Base-by-base conservation (phyloP, 2,113 vertebrate species). In the Pterocles orientalis region DNA sequence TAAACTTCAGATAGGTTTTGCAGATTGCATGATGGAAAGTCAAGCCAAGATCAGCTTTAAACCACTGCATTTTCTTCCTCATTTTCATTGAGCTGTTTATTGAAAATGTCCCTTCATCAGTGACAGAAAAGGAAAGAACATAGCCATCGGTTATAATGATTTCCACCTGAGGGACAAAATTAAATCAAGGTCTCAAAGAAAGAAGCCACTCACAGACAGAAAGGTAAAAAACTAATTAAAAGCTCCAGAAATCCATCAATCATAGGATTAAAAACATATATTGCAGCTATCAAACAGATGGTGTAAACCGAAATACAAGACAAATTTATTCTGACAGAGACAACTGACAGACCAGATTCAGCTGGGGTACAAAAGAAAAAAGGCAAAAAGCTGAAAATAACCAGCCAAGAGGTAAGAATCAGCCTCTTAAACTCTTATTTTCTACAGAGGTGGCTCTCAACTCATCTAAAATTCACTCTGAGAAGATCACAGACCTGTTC, bases 201-300 rank as follows among this genome's bases (percentile, higher is more conserved):
- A 83, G 7, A 6, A 86, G n/a, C 12, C 73, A 34, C 31, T 90
- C 41, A 21, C 21, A 94, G 62, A 80, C 18, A 73, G 43, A 92
- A 86, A 81, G 77, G 76, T 91, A 86, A 78, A 92, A 94, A 78
- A 21, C 47, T 41, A 82, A 95, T 91, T 53, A 79, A 91, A 71
- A 91, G 64, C 39, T 94, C 86, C 88, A 95, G 57, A 78, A 94
- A 92, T 60, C 92, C 51, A 95, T 94, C 94, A 92, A 75, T 94
- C 89, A 64, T 33, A 43, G 33, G 45, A 91, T 64, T 68, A 86
- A 86, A 95, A 88, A 62, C 60, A 78, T 86, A 66, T 4, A 95
- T 18, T 78, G 60, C 80, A 92, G 72, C 80, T 70, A 65, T 77
- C 58, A 89, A 91, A 87, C 94, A 95, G 94, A 96, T 92, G 91